Percentiles rank a stretch among this genome's conserved stretches.
These are phyloP conservation scores for Uropsilus gracilis DNA, from an alignment of 2,113 vertebrate species.

Conservation along the genomic window DNA sequence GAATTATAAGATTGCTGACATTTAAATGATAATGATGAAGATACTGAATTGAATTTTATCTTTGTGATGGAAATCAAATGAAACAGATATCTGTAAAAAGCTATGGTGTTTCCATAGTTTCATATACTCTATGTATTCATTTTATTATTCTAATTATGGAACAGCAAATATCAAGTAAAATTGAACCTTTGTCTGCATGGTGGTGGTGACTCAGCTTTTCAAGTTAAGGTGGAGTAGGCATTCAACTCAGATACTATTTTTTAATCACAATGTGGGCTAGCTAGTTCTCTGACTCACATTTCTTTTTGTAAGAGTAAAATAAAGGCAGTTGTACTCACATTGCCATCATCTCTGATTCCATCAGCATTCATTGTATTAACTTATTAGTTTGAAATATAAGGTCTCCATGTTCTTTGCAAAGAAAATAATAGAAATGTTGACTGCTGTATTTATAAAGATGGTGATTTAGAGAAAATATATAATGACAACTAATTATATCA, in stretches of 20 bases:
- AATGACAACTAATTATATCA: constrained; percentile 32
- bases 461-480: background rate
- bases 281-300: constrained; percentile 71
- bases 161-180: constrained; percentile 68
- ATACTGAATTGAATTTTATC: constrained; percentile 51
- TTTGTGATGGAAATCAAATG: constrained; percentile 54
- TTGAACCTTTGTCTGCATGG: constrained; percentile 36
- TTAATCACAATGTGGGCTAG: background rate
- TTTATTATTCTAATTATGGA: constrained; percentile 68
- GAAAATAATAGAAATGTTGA: constrained; percentile 31
- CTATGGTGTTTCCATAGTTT: background rate
- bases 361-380: constrained; percentile 4
- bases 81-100: constrained; percentile 60
- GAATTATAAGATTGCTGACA: constrained; percentile 63
- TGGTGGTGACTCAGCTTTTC: constrained; percentile 69
- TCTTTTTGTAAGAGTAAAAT: constrained; percentile 63
- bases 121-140: constrained; percentile 24
- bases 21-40: constrained; percentile 21
- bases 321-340: constrained; percentile 29
- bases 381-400: constrained; percentile 25
- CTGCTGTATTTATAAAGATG: background rate
- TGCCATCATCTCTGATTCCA: constrained; percentile 57
- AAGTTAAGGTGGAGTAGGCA: constrained; percentile 51
- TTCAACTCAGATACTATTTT: constrained; percentile 63
- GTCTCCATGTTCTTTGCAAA: constrained; percentile 19